Evolutionary conservation across 2,888 invertebrate species (phyloP), one percentile per base, ranked within the genome.

Genomic region (Lycophotia porphyrea): DNA sequence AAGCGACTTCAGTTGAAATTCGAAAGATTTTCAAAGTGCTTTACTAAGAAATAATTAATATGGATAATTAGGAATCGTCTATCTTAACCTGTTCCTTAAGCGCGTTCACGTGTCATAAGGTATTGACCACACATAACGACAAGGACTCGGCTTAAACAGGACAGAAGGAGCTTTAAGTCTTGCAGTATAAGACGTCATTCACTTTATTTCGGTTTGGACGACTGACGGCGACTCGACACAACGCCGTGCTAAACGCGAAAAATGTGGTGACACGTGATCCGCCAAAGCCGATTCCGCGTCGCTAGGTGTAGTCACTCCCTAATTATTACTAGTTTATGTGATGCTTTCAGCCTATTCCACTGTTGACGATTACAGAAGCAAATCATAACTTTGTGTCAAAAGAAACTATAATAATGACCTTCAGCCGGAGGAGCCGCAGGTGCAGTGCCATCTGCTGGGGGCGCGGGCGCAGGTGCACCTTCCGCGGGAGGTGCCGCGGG

Each of bases 361-460:
- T 1, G 27, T 34, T 13, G 21, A 31, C 24, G 2, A 65, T 34
- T 34, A 13, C 31, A 42, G 11, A 42, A 24, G 55, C 15, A 18
- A 58, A 31, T 58, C 27, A 58, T 1, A 58, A 31, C 1, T 27
- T 7, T 8, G 21, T 36, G 31, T 36, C 7, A 36, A 39, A 49
- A 24, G 3, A 27, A 71, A 36, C 27, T 47, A 21, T 36, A 11
- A 78, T n/a, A 78, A 34, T 42, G 3, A 78, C 78, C 94, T 88
- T 93, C 93, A 5, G 92, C 90, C 2, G 92, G 91, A 15, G 92
- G 91, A 13, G 95, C 91, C 5, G 81, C 80, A 11, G 78, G 80
- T 5, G 72, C 72, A n/a, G 78, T 42, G 24, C 81, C 81, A 42
- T 81, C 36, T 0, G 86, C 83, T 0, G 61, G n/a, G n/a, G 63